Conservation (phyloP, 2,113 vertebrate species). For the Mobula hypostoma region DNA sequence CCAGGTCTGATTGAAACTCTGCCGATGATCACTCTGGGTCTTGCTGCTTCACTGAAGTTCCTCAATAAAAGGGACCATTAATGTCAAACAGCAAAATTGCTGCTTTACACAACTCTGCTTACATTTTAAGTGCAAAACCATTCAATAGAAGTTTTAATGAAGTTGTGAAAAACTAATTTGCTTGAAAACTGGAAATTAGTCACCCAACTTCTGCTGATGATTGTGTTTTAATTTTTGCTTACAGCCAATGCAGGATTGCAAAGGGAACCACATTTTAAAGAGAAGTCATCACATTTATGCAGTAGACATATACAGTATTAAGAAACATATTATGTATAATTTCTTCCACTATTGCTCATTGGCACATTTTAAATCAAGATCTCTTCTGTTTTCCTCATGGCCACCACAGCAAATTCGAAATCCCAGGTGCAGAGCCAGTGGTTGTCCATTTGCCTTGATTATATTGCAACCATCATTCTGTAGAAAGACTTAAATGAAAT, state of each 20-base stretch:
- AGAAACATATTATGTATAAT: not conserved
- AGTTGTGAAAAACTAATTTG: not conserved
- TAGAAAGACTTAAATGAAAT: not conserved
- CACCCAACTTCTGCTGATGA: not conserved
- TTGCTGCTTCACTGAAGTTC: not conserved
- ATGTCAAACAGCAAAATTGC: not conserved
- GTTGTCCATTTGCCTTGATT: not conserved
- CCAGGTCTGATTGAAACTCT: not conserved
- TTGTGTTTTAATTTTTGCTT: not conserved
- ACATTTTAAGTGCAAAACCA: not conserved
- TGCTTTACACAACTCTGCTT: not conserved
- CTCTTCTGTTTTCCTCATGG: not conserved
- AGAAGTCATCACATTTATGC: not conserved
- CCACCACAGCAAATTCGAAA: not conserved
- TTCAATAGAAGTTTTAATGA: conserved; percentile 21
- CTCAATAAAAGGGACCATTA: not conserved
- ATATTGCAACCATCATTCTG: not conserved
- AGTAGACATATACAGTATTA: not conserved
- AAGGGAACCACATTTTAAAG: not conserved
- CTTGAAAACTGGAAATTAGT: not conserved
- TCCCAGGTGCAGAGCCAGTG: not conserved
- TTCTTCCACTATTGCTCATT: not conserved
- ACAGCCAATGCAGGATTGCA: not conserved
- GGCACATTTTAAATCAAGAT: not conserved
- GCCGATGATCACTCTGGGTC: not conserved